phyloP scores from a whole-genome alignment of 2,888 invertebrate species.

The Euplagia quadripunctaria region DNA sequence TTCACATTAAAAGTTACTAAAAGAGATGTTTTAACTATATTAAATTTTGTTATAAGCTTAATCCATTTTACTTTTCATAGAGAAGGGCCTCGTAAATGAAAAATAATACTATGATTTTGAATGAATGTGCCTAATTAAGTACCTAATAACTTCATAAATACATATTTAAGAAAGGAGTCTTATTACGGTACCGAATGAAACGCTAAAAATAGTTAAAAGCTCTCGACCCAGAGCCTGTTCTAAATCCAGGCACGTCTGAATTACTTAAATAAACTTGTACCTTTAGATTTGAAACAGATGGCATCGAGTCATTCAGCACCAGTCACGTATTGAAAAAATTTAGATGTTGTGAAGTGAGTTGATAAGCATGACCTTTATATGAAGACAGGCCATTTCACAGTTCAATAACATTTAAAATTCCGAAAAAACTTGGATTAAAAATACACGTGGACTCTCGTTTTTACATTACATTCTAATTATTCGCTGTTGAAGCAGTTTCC shows the following conservation, averaged over 20 bases:
- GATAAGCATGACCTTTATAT: not conserved
- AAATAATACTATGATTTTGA: not conserved
- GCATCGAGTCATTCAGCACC: not conserved
- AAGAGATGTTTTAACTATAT: not conserved
- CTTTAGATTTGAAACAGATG: not conserved
- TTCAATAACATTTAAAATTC: too few relatives aligned
- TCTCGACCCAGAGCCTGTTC: not conserved
- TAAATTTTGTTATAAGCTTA: too few relatives aligned
- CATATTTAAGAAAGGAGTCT: not conserved
- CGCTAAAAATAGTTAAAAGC: not conserved
- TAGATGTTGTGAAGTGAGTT: not conserved
- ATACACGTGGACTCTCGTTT: not conserved
- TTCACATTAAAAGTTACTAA: not conserved
- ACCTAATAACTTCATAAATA: not conserved
- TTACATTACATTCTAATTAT: not conserved
- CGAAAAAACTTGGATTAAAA: not conserved
- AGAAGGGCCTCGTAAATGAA: not conserved
- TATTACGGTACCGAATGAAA: not conserved
- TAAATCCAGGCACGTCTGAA: constrained; percentile 1
- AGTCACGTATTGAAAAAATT: not conserved
- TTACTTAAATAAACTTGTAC: not conserved
- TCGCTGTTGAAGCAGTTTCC: not conserved
- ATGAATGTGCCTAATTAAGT: not conserved
- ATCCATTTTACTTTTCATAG: not conserved
- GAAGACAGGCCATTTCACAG: not conserved